Conservation (phyloP, 2,888 invertebrate genomes). For the Chymomyza procnemis region DNA sequence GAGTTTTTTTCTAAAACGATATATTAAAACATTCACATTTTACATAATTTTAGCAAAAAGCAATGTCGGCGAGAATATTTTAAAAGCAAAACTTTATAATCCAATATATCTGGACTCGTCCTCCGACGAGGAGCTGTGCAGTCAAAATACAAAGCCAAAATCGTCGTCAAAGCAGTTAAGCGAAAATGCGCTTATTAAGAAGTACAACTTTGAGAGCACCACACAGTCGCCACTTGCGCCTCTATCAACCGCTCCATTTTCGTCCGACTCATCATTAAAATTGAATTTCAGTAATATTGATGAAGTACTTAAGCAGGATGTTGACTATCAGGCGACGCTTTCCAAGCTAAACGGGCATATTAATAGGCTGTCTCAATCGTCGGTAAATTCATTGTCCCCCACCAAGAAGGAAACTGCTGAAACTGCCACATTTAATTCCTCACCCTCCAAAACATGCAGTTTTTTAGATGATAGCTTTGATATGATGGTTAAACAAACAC, state of each 20-base stretch:
- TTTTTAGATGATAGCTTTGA: slow-evolving; percentile 41
- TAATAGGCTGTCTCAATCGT: slow-evolving; percentile 50
- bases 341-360: slow-evolving; percentile 69
- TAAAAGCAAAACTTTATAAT: slow-evolving; percentile 50
- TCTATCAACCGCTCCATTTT: neutral
- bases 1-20: slow-evolving; percentile 25
- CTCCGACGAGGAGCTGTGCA: slow-evolving; percentile 57
- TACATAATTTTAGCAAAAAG: slow-evolving; percentile 23
- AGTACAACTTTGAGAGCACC: slow-evolving; percentile 54
- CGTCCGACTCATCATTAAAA: slow-evolving; percentile 31
- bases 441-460: slow-evolving; percentile 23
- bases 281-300: slow-evolving; percentile 67
- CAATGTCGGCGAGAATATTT: slow-evolving; percentile 21
- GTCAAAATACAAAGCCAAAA: neutral
- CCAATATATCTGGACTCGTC: slow-evolving; percentile 75
- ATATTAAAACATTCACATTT: neutral
- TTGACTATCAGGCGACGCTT: slow-evolving; percentile 64
- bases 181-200: slow-evolving; percentile 48
- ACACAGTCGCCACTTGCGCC: slow-evolving; percentile 63
- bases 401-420: slow-evolving; percentile 7
- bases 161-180: slow-evolving; percentile 27
- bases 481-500: slow-evolving; percentile 25
- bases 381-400: slow-evolving; percentile 27
- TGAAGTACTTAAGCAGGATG: slow-evolving; percentile 57
- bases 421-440: slow-evolving; percentile 5